Percentiles rank a stretch among this genome's conserved stretches.
These are phyloP conservation scores for Nixonia krombeini DNA, from an alignment of 1,140 invertebrate genomes.

Conservation along the genomic window DNA sequence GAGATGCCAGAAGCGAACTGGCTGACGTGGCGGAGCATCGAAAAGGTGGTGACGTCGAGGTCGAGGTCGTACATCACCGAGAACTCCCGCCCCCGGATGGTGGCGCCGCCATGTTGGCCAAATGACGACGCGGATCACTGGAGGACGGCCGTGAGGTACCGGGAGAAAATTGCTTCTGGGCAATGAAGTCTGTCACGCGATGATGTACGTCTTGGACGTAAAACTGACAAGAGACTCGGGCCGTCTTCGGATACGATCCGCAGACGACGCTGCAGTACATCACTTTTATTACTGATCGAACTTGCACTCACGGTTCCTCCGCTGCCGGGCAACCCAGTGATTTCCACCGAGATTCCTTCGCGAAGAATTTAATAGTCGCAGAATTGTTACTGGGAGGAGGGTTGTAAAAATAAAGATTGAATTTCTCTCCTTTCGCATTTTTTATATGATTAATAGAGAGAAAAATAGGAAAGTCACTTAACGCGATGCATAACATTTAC, in stretches of 20 bases:
- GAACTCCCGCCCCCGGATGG: conserved; percentile 54
- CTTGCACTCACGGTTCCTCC: conserved; percentile 3
- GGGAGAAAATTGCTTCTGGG: conserved; percentile 52
- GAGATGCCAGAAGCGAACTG: conserved; percentile 55
- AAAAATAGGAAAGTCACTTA: no score
- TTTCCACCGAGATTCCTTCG: conserved; percentile 39
- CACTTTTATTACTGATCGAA: conserved; percentile 63
- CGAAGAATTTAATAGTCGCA: conserved; percentile 36
- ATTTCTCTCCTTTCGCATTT: not conserved
- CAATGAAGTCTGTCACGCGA: conserved; percentile 65
- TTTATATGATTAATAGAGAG: no score
- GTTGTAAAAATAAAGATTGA: conserved; percentile 9
- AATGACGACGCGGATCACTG: conserved; percentile 37
- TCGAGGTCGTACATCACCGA: conserved; percentile 56
- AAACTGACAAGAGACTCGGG: conserved; percentile 62
- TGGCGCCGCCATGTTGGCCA: conserved; percentile 51
- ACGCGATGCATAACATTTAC: no score
- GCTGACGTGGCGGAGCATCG: conserved; percentile 55
- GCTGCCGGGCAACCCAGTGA: conserved; percentile 10
- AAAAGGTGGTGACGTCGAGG: conserved; percentile 59
- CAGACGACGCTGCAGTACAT: conserved; percentile 56
- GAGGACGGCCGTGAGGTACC: conserved; percentile 22
- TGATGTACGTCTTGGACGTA: conserved; percentile 63
- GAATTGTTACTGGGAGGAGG: conserved; percentile 16
- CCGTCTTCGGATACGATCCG: conserved; percentile 52